These are phyloP conservation scores for honey bee (Apis mellifera) DNA, from an alignment of 1,140 invertebrate species.

Conservation along the genomic window DNA sequence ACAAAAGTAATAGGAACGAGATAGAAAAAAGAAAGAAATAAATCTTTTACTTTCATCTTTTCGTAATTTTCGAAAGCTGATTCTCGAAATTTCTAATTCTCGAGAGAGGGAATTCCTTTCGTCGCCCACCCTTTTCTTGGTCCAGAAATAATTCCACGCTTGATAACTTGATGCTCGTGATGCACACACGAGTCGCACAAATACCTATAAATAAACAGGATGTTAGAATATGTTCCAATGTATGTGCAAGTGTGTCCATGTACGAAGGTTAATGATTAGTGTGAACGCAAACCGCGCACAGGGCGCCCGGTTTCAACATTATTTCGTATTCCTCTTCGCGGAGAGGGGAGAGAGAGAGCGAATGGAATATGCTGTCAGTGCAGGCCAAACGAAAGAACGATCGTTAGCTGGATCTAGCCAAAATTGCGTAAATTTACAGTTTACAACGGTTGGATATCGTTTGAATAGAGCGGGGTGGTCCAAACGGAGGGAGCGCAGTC, in stretches of 20 bases:
- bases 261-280: slow-evolving; percentile 38
- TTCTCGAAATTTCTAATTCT: slow-evolving; percentile 13
- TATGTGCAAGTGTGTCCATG: not conserved
- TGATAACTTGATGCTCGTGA: slow-evolving; percentile 6
- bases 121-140: not conserved
- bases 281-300: slow-evolving; percentile 31
- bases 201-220: slow-evolving; percentile 22
- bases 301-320: slow-evolving; percentile 11
- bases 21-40: too few relatives aligned
- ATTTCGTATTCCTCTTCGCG: slow-evolving; percentile 44
- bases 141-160: slow-evolving; percentile 28
- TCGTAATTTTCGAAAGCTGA: not conserved
- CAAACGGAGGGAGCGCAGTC: slow-evolving; percentile 1
- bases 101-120: too few relatives aligned
- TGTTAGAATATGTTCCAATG: slow-evolving; percentile 28
- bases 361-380: not conserved
- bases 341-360: not conserved
- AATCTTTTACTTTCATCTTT: too few relatives aligned
- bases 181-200: not conserved
- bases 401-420: slow-evolving; percentile 1
- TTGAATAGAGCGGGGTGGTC: slow-evolving; percentile 12
- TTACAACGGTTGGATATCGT: slow-evolving; percentile 44
- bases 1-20: too few relatives aligned
- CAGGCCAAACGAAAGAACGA: slow-evolving; percentile 24
- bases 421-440: slow-evolving; percentile 62